Base-by-base conservation (phyloP, 2,113 vertebrate species). In the Oxyura jamaicensis region DNA sequence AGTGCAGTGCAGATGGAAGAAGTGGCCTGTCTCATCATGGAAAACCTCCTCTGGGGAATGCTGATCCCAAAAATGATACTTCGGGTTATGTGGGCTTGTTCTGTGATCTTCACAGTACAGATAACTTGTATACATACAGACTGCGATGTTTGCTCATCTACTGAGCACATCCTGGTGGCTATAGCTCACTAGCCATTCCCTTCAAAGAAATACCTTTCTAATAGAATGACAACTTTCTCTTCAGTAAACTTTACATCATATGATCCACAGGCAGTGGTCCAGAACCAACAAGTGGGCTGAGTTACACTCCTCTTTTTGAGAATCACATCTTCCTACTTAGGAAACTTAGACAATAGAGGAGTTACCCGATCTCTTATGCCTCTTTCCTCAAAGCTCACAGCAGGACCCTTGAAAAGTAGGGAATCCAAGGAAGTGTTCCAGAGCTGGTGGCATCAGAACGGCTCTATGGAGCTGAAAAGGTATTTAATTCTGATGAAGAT, bases 1-100 rank as follows among this genome's bases (percentile, higher is more conserved):
- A 1, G 1, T 10, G 8, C 69, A 82, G 28, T 5, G 4, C 63
- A 87, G 77, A 56, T 56, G 29, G 58, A 79, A 93, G 55, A 33
- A 91, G n/a, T 33, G 59, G 77, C 67, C 46, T 89, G 71, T 91
- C 90, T 81, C n/a, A 46, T 67, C 89, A 85, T 67, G 39, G 11
- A 52, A 84, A 87, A 89, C 22, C 18, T 73, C 69, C 88, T 92
- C 36, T 2, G 46, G 74, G 83, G 74, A 87, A 89, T 10, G 19
- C 46, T 58, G 86, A 93, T 81, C 42, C 72, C 56, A 53, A n/a
- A 4, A 82, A 84, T 10, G 31, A 91, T 35, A 42, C 16, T 35
- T 4, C 22, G 20, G 48, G 89, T 89, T 87, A 93, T 53, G 83
- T 33, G 83, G 58, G 48, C 58, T 82, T 71, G 20, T 71, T 90